Conservation (phyloP, 1,140 invertebrate species). For the Tyrophagus putrescentiae region DNA sequence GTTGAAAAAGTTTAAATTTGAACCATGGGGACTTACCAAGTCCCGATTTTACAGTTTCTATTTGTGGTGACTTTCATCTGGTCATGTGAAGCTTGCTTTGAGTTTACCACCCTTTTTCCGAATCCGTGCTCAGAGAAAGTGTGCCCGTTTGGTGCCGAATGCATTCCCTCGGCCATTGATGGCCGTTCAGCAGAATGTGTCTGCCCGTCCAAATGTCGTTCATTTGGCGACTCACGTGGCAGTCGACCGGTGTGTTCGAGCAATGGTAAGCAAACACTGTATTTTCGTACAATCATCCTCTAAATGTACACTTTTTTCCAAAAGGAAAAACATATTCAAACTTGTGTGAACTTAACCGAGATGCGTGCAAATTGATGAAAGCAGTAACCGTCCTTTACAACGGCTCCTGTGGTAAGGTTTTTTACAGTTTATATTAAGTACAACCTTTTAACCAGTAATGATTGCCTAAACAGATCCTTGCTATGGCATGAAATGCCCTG, state of each 20-base stretch:
- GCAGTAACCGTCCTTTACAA: slow-evolving; percentile 70
- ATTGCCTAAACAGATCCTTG: slow-evolving; percentile 54
- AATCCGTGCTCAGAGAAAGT: slow-evolving; percentile 57
- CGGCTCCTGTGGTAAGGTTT: slow-evolving; percentile 70
- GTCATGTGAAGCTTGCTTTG: slow-evolving; percentile 33
- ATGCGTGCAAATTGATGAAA: slow-evolving; percentile 52
- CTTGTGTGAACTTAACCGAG: slow-evolving; percentile 59
- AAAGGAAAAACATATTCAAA: no score
- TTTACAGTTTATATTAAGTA: not conserved
- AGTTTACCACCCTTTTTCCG: slow-evolving; percentile 48
- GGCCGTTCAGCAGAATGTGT: slow-evolving; percentile 53
- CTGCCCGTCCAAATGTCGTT: slow-evolving; percentile 56
- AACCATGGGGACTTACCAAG: no score
- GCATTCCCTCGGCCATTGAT: slow-evolving; percentile 51
- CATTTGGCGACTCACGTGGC: slow-evolving; percentile 59
- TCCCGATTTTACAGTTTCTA: no score
- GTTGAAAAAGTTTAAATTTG: no score
- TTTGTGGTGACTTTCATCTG: not conserved
- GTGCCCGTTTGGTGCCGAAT: slow-evolving; percentile 57
- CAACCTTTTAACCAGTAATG: not conserved
- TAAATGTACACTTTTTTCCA: no score
- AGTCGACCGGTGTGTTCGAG: slow-evolving; percentile 53
- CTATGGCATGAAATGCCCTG: slow-evolving; percentile 50
- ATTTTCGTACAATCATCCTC: no score
- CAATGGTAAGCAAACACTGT: slow-evolving; percentile 34